Base-by-base conservation (phyloP, 2,888 invertebrate species). In the Petrolisthes manimaculis region DNA sequence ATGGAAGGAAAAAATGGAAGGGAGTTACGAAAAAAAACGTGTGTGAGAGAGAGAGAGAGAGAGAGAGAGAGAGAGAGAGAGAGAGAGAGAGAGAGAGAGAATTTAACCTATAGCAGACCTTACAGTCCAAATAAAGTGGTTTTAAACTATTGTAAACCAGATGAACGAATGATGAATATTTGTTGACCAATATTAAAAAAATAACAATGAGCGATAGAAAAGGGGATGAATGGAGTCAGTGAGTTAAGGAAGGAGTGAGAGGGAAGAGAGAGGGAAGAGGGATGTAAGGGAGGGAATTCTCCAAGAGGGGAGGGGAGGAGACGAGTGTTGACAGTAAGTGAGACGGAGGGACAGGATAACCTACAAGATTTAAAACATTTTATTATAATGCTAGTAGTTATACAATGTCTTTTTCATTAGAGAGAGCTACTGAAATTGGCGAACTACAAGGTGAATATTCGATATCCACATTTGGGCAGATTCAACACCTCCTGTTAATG, bases 51-150 rank as follows among this genome's bases (percentile, higher is more conserved):
- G 8, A 5, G 67, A 3, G 21, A 18, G 51, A 67, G 82, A 37
- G 82, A 82, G 82, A 21, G 6, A 82, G 82, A 61, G 69, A 82
- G 82, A 14, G 51, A 51, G 14, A 69, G 56, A 21, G 18, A 51
- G 67, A 71, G 12, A 79, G 79, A 79, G 79, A 79, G 8, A 79
- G 54, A 61, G 61, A 3, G 3, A 61, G 61, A 2, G 61, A 61
- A 18, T 14, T 14, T 14, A 61, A 61, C 12, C 24, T 12, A 37
- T 18, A 53, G 51, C 14, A 53, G 79, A 8, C 12, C 4, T 12
- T 18, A n/a, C 24, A 14, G 53, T 14, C 14, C 14, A 79, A n/a
- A 79, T 37, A 6, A 14, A 14, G 54, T 37, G 37, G 37, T 14
- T 6, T 14, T 4, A 53, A 14, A 9, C 12, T 18, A 51, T 14